These are phyloP conservation scores for Rallus crepitans DNA, from an alignment of 2,797 vertebrate genomes.

Conservation along the genomic window DNA sequence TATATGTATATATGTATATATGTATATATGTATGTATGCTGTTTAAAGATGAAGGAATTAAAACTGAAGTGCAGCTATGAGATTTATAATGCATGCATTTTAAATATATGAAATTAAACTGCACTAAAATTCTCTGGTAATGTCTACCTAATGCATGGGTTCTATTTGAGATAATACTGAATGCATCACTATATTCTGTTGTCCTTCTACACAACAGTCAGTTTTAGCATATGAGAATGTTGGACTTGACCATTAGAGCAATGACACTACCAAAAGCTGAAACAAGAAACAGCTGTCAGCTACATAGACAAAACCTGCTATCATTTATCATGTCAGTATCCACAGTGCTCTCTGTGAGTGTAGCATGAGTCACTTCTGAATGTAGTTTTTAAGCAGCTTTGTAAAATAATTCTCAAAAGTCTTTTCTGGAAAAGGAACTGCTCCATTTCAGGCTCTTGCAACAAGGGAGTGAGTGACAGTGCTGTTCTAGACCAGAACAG, in stretches of 20 bases:
- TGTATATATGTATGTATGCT: background rate
- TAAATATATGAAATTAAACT: background rate
- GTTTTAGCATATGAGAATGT: background rate
- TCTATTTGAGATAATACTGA: background rate
- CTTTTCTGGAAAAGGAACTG: background rate
- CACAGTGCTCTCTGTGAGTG: background rate
- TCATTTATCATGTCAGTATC: background rate
- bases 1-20: background rate
- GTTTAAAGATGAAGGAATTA: background rate
- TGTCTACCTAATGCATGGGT: background rate
- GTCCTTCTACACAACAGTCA: background rate
- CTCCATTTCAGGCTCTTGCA: rapidly evolving
- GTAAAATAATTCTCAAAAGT: background rate
- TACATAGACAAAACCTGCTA: background rate
- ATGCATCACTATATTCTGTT: background rate
- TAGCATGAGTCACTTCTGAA: background rate
- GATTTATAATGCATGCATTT: rapidly evolving
- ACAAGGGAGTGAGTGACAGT: background rate
- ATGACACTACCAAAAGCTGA: background rate
- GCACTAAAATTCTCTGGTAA: background rate
- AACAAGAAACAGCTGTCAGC: background rate
- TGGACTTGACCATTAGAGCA: background rate
- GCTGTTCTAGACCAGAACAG: background rate
- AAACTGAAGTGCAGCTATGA: background rate
- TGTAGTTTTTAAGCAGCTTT: background rate